Percentiles rank a stretch among this genome's conserved stretches.
phyloP scores from a whole-genome alignment of 2,888 invertebrate genomes.

The Eurytoma californica region DNA sequence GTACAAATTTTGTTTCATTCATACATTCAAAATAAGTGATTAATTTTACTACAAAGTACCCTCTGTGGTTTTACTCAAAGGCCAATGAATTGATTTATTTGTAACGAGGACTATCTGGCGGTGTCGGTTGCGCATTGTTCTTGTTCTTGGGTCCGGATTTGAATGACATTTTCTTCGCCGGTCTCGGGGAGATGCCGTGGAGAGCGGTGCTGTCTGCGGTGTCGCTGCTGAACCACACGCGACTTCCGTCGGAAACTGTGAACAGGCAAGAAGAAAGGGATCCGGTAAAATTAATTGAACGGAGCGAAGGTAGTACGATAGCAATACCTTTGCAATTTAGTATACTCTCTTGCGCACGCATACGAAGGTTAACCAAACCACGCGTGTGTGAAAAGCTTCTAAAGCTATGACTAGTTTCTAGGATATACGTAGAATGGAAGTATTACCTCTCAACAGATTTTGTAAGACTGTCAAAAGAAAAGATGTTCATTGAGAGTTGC shows the following conservation, averaged over 20 bases:
- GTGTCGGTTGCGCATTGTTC: constrained; percentile 68
- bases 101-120: constrained; percentile 73
- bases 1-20: no score
- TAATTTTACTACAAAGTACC: neutral
- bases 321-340: constrained; percentile 50
- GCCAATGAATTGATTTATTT: constrained; percentile 62
- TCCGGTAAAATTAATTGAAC: neutral
- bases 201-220: constrained; percentile 71
- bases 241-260: constrained; percentile 72
- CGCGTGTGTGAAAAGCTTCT: constrained; percentile 53
- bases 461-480: constrained; percentile 69
- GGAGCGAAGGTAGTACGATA: neutral
- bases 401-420: constrained; percentile 56
- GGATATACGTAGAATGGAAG: constrained; percentile 58
- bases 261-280: constrained; percentile 32
- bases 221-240: constrained; percentile 78
- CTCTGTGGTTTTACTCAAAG: neutral
- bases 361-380: constrained; percentile 53
- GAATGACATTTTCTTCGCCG: constrained; percentile 82
- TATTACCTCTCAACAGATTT: constrained; percentile 71
- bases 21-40: neutral
- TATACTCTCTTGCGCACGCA: constrained; percentile 44
- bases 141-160: constrained; percentile 78
- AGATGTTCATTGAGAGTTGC: constrained; percentile 47
- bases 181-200: constrained; percentile 81